These are phyloP conservation scores for Rostratula benghalensis DNA, from an alignment of 2,113 vertebrate genomes.

Conservation along the genomic window DNA sequence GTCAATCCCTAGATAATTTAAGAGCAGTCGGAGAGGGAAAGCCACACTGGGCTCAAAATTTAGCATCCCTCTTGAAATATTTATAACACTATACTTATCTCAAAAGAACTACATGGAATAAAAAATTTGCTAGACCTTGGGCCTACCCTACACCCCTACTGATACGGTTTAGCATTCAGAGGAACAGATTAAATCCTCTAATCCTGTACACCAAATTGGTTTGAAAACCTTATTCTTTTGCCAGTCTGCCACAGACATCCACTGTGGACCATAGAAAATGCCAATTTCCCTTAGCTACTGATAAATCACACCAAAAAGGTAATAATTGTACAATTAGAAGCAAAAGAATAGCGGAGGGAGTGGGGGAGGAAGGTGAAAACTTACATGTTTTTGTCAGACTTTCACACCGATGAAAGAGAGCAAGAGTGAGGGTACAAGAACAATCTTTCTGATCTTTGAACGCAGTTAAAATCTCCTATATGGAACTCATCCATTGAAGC, in stretches of 20 bases:
- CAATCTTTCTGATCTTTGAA: conserved; percentile 31
- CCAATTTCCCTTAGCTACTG: background rate
- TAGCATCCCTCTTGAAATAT: background rate
- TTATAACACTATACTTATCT: background rate
- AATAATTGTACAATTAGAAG: conserved; percentile 21
- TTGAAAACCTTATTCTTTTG: background rate
- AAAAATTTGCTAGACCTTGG: background rate
- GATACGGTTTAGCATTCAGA: background rate
- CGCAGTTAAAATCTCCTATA: background rate
- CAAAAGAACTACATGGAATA: background rate
- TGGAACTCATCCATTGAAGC: background rate
- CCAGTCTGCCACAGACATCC: background rate
- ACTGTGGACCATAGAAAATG: background rate
- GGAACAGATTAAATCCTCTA: background rate
- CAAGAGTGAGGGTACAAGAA: background rate
- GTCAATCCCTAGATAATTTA: background rate
- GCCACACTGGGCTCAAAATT: background rate
- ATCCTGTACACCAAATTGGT: background rate
- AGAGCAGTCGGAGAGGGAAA: background rate
- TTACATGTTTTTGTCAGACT: background rate
- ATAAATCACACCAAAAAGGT: conserved; percentile 41
- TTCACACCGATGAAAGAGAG: background rate
- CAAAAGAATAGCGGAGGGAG: background rate
- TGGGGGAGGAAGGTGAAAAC: background rate
- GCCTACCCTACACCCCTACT: background rate